Base-by-base conservation (phyloP, 1,140 invertebrate genomes). In the Dermatophagoides farinae region DNA sequence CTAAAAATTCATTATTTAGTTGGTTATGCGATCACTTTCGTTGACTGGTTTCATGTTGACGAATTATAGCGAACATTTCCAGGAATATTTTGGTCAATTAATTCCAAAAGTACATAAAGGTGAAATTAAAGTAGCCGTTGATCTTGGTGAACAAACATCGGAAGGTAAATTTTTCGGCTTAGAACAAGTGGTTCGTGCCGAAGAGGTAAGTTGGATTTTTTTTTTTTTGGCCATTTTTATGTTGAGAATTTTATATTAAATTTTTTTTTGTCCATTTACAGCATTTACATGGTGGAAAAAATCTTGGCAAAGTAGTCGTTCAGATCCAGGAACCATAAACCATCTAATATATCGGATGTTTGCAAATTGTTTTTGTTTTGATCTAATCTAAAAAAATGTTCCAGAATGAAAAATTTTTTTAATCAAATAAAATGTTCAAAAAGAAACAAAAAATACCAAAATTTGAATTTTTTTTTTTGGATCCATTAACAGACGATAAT, bases 291-390 rank as follows among this genome's bases (percentile, higher is more conserved):
- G 25, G 20, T 14, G 50, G 50, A 38, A 20, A 57, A 6, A 61
- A 57, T 57, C 16, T 38, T n/a, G 59, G 59, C 20, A 61, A 61
- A 61, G 59, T 61, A 5, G 59, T 61, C 31, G 47, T 61, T 37
- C 16, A 61, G n/a, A 41, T 61, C 11, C 43, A 44, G 43, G 43
- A 44, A 44, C 43, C 43, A n/a, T 44, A 44, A 44, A 31, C 8
- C 31, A 31, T 31, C 31, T 31, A 31, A 31, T 31, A n/a, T n/a
- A n/a, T n/a, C n/a, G n/a, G n/a, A n/a, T n/a, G n/a, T n/a, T n/a
- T n/a, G n/a, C n/a, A n/a, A n/a, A n/a, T 31, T 31, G 31, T 31
- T 31, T 31, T 31, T 4, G n/a, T n/a, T n/a, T n/a, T n/a, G n/a
- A n/a, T n/a, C n/a, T n/a, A n/a, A n/a, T n/a, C n/a, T n/a, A 31